phyloP scores from a whole-genome alignment of 2,113 vertebrate species.

The Cynopterus brachyotis region DNA sequence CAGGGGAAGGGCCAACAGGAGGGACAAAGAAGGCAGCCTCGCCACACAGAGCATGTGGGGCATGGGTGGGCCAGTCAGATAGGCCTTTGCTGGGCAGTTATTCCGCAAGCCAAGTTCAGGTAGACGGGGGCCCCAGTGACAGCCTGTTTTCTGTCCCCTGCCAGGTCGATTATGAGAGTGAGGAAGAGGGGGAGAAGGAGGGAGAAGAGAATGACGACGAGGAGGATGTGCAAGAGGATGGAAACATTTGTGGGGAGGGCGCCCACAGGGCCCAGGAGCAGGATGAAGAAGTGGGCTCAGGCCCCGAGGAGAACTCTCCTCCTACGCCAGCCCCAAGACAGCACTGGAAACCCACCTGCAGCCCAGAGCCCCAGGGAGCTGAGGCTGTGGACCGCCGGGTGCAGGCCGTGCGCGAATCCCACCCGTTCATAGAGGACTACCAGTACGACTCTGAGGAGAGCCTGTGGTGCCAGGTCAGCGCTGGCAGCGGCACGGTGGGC shows the following conservation, averaged over 20 bases:
- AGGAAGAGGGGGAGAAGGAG: constrained; percentile 88
- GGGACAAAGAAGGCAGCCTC: neutral
- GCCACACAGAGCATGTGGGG: rapidly evolving
- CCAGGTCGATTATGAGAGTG: constrained; percentile 97
- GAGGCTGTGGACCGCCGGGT: constrained; percentile 78
- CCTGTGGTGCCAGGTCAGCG: constrained; percentile 94
- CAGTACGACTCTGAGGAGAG: constrained; percentile 86
- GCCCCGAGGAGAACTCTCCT: constrained; percentile 32
- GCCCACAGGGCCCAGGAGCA: neutral
- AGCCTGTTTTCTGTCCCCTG: neutral
- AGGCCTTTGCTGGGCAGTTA: neutral
- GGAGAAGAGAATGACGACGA: constrained; percentile 58
- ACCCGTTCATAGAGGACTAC: constrained; percentile 87
- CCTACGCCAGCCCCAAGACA: neutral
- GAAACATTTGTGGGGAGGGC: neutral
- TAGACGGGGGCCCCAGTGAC: too few relatives aligned
- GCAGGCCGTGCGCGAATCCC: constrained; percentile 84
- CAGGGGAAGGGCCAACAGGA: neutral
- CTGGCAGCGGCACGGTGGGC: too few relatives aligned
- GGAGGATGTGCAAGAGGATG: constrained; percentile 74
- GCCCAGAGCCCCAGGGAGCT: neutral
- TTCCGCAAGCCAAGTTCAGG: too few relatives aligned
- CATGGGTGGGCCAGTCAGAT: neutral
- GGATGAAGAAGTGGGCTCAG: constrained; percentile 1
- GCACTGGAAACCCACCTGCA: neutral